These are phyloP conservation scores for Podarcis lilfordi DNA, from an alignment of 2,797 vertebrate genomes.

Conservation along the genomic window DNA sequence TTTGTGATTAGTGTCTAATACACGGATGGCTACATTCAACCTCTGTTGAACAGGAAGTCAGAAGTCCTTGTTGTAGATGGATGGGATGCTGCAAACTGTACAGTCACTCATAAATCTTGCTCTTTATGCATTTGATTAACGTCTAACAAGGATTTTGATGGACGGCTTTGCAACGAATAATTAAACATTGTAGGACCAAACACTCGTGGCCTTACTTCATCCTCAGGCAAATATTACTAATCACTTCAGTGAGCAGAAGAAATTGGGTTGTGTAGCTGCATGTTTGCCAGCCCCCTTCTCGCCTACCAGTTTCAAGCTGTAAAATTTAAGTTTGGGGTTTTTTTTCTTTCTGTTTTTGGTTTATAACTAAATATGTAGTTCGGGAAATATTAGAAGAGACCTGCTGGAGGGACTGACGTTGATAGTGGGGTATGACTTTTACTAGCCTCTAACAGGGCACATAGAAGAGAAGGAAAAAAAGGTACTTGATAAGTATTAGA, in stretches of 20 bases:
- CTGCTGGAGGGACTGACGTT: neutral
- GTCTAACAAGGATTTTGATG: slow-evolving; percentile 52
- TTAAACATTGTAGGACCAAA: slow-evolving; percentile 48
- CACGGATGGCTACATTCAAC: neutral
- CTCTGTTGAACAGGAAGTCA: slow-evolving; percentile 19
- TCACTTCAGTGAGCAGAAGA: neutral
- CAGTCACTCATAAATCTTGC: slow-evolving; percentile 56
- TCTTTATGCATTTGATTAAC: slow-evolving; percentile 43
- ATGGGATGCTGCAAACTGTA: slow-evolving; percentile 51
- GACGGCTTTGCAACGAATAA: slow-evolving; percentile 47
- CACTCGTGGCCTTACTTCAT: slow-evolving; percentile 14
- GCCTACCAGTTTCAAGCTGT: neutral
- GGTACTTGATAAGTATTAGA: too few relatives aligned
- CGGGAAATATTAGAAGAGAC: neutral
- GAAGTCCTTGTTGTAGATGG: slow-evolving; percentile 43
- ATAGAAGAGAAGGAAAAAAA: neutral
- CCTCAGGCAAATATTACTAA: slow-evolving; percentile 28
- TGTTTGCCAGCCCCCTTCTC: neutral
- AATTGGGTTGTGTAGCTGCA: fast-evolving
- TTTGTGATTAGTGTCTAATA: neutral
- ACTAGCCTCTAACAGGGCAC: fast-evolving
- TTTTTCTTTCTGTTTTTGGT: neutral
- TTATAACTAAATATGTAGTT: fast-evolving
- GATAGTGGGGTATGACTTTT: too few relatives aligned
- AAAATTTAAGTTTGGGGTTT: neutral